Conservation (phyloP, 1,140 invertebrate genomes). For the Drosophila parvula region DNA sequence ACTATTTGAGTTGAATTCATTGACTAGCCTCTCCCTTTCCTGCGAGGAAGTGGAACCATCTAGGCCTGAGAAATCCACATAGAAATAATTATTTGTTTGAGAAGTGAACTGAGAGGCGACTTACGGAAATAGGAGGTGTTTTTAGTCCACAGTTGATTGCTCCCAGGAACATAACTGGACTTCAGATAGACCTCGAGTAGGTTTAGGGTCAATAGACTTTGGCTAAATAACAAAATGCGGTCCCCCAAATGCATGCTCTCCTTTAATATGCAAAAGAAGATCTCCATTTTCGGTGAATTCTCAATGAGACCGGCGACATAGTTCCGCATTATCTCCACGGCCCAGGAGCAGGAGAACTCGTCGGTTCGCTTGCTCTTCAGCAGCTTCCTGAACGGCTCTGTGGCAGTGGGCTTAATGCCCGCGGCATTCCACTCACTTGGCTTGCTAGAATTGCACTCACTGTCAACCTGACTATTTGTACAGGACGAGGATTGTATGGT, state of each 20-base stretch:
- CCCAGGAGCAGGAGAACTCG: slow-evolving; percentile 94
- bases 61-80: slow-evolving; percentile 86
- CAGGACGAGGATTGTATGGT: slow-evolving; percentile 68
- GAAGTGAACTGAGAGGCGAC: slow-evolving; percentile 77
- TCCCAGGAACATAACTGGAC: slow-evolving; percentile 90
- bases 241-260: slow-evolving; percentile 95
- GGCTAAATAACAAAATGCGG: slow-evolving; percentile 97
- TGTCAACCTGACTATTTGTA: slow-evolving; percentile 44
- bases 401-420: slow-evolving; percentile 38
- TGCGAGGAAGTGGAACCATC: slow-evolving; percentile 97
- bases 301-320: slow-evolving; percentile 95
- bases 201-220: slow-evolving; percentile 97
- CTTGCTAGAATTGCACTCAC: slow-evolving; percentile 17
- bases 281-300: slow-evolving; percentile 97
- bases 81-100: not conserved
- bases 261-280: slow-evolving; percentile 96
- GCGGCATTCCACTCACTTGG: slow-evolving; percentile 30
- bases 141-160: slow-evolving; percentile 91
- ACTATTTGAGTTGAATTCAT: slow-evolving; percentile 99
- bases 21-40: slow-evolving; percentile 98
- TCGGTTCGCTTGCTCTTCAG: slow-evolving; percentile 85
- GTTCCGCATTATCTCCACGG: slow-evolving; percentile 92
- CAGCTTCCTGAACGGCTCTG: slow-evolving; percentile 61
- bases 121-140: slow-evolving; percentile 96
- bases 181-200: slow-evolving; percentile 98